Base-by-base conservation (phyloP, 2,888 invertebrate species). In the Dolichomitus sp. region DNA sequence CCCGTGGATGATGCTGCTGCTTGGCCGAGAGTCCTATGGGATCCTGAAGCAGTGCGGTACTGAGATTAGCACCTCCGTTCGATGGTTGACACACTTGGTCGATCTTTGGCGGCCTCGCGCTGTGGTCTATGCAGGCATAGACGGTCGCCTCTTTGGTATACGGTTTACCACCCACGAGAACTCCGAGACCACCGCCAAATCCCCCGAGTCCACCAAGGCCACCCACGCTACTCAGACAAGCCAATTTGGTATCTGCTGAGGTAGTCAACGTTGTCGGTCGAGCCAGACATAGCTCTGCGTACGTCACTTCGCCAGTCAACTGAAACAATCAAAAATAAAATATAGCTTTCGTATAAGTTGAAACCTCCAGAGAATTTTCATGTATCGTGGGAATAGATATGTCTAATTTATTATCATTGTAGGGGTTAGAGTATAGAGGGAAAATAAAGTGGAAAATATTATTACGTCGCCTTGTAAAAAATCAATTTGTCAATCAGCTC, bases 41-140 rank as follows among this genome's bases (percentile, higher is more conserved):
- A 63, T 86, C 86, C 68, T 85, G 84, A 1, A 85, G 63, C 61
- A 87, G 75, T 19, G 87, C 80, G n/a, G 80, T 74, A n/a, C 87
- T 75, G 40, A 85, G 57, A 65, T 70, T 88, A 78, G 76, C 65
- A 50, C 79, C 78, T 5, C 82, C 84, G 54, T 85, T 86, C 52
- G 79, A 84, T 27, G 86, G 85, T 73, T 87, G 85, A 83, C 85
- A 86, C 74, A 81, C 77, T 61, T 85, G 87, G 84, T 92, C 92
- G 70, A 90, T 83, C 83, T 91, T 90, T 17, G 94, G 93, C 57
- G 94, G 94, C 88, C 95, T 94, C 86, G 95, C 95, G 88, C 94
- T 95, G 91, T 96, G 96, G 93, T 96, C 96, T 93, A 97, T 96
- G 94, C 96, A 96, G 81, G 97, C 96, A 93, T 97, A 96, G 91